Evolutionary conservation across 2,113 vertebrate species (phyloP).

Genomic region (Dolichallabes microphthalmus): DNA sequence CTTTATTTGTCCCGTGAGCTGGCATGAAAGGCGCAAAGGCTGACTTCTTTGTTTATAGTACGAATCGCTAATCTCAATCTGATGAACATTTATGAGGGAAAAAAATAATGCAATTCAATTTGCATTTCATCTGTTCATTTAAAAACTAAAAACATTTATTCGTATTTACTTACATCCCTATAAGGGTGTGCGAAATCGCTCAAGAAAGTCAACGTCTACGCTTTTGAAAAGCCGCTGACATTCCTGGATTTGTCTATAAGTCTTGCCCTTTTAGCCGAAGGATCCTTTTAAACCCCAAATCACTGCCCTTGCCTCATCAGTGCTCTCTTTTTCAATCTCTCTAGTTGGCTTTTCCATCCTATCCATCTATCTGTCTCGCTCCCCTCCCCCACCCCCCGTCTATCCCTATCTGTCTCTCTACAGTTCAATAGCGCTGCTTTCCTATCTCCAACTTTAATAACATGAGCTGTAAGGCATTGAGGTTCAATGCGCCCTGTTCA

Average conservation of each 20-base stretch:
- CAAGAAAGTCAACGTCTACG: background rate
- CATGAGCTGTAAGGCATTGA: constrained; percentile 44
- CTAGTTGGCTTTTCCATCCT: constrained; percentile 13
- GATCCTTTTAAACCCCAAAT: background rate
- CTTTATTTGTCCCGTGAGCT: background rate
- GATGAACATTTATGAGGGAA: no score
- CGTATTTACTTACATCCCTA: background rate
- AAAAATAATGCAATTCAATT: no score
- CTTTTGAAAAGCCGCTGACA: no score
- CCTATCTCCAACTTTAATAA: constrained; percentile 48
- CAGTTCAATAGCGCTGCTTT: constrained; percentile 40
- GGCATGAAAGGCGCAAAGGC: background rate
- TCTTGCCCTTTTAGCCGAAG: background rate
- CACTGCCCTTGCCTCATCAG: constrained; percentile 30
- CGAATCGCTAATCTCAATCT: no score
- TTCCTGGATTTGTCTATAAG: background rate
- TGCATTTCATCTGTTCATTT: no score
- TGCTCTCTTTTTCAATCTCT: constrained; percentile 10
- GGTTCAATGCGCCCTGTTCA: constrained; percentile 44
- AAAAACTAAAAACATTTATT: background rate
- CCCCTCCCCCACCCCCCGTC: background rate
- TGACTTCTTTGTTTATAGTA: no score
- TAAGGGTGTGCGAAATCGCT: background rate
- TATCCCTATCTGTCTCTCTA: constrained; percentile 35
- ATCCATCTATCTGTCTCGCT: constrained; percentile 25